A percentile compares a stretch with the other conserved stretches of the same genome.
Conservation (phyloP, 2,113 vertebrate genomes). For the Hippopotamus amphibius region DNA sequence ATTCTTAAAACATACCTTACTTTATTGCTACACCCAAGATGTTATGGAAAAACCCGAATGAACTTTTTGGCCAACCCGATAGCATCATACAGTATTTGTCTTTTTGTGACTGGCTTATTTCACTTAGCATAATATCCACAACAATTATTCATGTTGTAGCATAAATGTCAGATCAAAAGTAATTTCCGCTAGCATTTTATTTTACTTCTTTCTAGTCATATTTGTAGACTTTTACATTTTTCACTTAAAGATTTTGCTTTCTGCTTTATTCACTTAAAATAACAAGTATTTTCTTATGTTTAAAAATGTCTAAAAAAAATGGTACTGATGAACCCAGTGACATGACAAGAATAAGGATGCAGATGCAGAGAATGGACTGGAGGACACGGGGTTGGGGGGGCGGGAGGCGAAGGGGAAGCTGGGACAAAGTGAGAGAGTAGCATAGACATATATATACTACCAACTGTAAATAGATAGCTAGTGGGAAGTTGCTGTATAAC, state of each 20-base stretch:
- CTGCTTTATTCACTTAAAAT: neutral
- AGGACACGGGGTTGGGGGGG: too few relatives aligned
- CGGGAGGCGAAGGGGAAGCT: too few relatives aligned
- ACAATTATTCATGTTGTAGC: neutral
- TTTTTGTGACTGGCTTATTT: neutral
- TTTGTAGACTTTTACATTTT: neutral
- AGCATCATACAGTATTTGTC: neutral
- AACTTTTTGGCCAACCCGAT: too few relatives aligned
- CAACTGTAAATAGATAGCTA: too few relatives aligned
- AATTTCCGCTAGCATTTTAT: neutral
- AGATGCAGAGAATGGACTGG: too few relatives aligned
- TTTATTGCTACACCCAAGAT: too few relatives aligned
- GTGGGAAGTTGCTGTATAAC: too few relatives aligned
- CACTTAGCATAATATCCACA: neutral
- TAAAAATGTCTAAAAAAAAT: neutral
- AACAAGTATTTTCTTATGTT: neutral
- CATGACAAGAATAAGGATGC: too few relatives aligned
- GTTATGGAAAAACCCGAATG: too few relatives aligned
- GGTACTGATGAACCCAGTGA: too few relatives aligned
- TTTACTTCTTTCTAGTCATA: neutral
- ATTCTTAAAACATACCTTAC: neutral
- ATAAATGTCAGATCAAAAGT: neutral
- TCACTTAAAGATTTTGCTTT: neutral
- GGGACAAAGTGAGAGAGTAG: too few relatives aligned
- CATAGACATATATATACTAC: too few relatives aligned